Conservation (phyloP, 2,888 invertebrate genomes). For the Nephrotoma guestfalica region DNA sequence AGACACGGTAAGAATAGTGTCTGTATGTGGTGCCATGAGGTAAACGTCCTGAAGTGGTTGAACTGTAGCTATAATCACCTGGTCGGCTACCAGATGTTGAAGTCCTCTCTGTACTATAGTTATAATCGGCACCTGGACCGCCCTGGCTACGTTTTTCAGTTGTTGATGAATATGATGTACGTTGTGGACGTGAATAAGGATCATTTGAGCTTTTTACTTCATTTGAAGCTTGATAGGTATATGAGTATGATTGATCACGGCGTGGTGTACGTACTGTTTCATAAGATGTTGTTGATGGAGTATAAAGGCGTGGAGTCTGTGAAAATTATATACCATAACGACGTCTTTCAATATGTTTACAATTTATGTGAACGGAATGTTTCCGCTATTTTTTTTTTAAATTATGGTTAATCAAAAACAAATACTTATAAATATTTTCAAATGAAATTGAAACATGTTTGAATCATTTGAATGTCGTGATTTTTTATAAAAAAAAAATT, state of each 20-base stretch:
- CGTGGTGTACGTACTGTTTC: slow-evolving; percentile 46
- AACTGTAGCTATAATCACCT: slow-evolving; percentile 72
- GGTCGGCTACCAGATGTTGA: slow-evolving; percentile 59
- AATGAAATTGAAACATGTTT: slow-evolving; percentile 34
- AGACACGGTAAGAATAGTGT: slow-evolving; percentile 78
- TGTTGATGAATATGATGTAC: slow-evolving; percentile 48
- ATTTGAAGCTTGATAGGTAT: slow-evolving; percentile 56
- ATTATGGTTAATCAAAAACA: slow-evolving; percentile 6
- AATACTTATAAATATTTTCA: slow-evolving; percentile 2
- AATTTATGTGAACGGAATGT: not conserved
- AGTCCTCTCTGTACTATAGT: slow-evolving; percentile 58
- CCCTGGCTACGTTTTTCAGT: slow-evolving; percentile 52
- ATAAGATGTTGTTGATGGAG: slow-evolving; percentile 47
- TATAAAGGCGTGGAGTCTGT: slow-evolving; percentile 80
- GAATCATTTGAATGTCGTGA: not conserved
- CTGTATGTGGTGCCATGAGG: slow-evolving; percentile 72
- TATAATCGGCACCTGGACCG: slow-evolving; percentile 58
- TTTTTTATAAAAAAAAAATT: not conserved
- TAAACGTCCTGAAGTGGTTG: slow-evolving; percentile 61
- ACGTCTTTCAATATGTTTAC: not conserved
- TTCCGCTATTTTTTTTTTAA: not conserved
- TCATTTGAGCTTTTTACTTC: slow-evolving; percentile 39
- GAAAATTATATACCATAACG: slow-evolving; percentile 32
- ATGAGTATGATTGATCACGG: slow-evolving; percentile 73
- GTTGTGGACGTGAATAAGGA: slow-evolving; percentile 45